Conservation (phyloP, 2,113 vertebrate genomes). For the Triplophysa siluroides region DNA sequence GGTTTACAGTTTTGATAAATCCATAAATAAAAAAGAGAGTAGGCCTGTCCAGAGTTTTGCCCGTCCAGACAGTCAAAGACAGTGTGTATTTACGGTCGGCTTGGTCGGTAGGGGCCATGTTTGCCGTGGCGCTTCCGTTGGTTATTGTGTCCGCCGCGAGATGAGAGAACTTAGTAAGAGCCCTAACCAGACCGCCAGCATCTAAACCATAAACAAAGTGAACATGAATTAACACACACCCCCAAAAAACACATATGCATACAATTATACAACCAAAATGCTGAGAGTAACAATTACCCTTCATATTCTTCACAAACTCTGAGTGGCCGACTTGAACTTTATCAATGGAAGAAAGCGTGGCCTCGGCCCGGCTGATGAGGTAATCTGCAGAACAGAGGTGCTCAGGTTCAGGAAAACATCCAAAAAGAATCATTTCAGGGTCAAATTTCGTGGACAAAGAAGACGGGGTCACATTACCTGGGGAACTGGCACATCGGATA, state of each 20-base stretch:
- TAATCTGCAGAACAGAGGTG: constrained; percentile 79
- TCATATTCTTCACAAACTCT: constrained; percentile 80
- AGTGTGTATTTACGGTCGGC: constrained; percentile 84
- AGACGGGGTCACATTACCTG: constrained; percentile 71
- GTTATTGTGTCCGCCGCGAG: constrained; percentile 85
- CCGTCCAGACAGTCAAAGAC: background rate
- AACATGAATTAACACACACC: background rate
- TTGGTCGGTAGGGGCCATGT: constrained; percentile 88
- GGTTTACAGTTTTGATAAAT: no score
- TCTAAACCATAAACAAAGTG: constrained; percentile 71
- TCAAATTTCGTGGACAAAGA: background rate
- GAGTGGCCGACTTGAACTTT: constrained; percentile 81
- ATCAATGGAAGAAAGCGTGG: constrained; percentile 79
- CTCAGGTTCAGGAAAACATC: background rate
- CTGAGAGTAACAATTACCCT: constrained; percentile 71
- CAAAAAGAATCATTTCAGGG: background rate
- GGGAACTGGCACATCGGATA: constrained; percentile 92
- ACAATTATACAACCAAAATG: background rate
- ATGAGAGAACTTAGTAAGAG: constrained; percentile 89
- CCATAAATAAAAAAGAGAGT: no score
- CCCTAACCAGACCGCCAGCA: constrained; percentile 80
- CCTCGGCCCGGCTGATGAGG: constrained; percentile 86
- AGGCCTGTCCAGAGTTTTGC: background rate
- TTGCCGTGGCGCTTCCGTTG: constrained; percentile 87
- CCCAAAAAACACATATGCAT: constrained; percentile 22